Conservation (phyloP, 1,140 invertebrate species). For the Drosophila sulfurigaster region DNA sequence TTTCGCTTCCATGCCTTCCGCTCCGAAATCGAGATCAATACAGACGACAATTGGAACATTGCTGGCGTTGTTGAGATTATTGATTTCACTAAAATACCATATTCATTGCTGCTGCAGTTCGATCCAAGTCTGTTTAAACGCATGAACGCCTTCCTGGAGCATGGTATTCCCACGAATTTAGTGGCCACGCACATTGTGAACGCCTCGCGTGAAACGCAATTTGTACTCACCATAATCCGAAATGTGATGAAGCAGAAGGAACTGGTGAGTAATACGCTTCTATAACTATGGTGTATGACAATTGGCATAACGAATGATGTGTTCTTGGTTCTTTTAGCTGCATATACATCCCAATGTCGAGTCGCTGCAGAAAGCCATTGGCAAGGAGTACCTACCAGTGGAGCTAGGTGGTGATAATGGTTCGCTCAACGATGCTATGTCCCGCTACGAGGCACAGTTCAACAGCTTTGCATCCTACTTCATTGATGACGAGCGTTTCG, state of each 20-base stretch:
- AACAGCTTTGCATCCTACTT: slow-evolving; percentile 85
- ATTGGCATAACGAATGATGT: background rate
- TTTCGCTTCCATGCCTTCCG: slow-evolving; percentile 85
- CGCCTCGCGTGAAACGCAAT: slow-evolving; percentile 84
- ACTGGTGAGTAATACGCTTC: slow-evolving; percentile 56
- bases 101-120: slow-evolving; percentile 85
- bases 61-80: slow-evolving; percentile 85
- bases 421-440: slow-evolving; percentile 82
- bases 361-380: slow-evolving; percentile 85
- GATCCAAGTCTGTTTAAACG: slow-evolving; percentile 85
- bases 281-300: background rate
- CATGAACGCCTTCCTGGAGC: slow-evolving; percentile 85
- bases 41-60: slow-evolving; percentile 85
- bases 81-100: slow-evolving; percentile 85
- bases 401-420: slow-evolving; percentile 87
- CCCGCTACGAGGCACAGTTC: slow-evolving; percentile 86
- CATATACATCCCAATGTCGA: slow-evolving; percentile 80
- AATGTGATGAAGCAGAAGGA: slow-evolving; percentile 82
- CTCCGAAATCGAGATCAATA: slow-evolving; percentile 84
- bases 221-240: slow-evolving; percentile 68
- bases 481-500: slow-evolving; percentile 86
- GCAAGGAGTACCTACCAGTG: slow-evolving; percentile 86
- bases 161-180: slow-evolving; percentile 86
- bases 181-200: slow-evolving; percentile 86
- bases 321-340: slow-evolving; percentile 44